Conservation (phyloP, 2,113 vertebrate genomes). For the Rynchops niger region DNA sequence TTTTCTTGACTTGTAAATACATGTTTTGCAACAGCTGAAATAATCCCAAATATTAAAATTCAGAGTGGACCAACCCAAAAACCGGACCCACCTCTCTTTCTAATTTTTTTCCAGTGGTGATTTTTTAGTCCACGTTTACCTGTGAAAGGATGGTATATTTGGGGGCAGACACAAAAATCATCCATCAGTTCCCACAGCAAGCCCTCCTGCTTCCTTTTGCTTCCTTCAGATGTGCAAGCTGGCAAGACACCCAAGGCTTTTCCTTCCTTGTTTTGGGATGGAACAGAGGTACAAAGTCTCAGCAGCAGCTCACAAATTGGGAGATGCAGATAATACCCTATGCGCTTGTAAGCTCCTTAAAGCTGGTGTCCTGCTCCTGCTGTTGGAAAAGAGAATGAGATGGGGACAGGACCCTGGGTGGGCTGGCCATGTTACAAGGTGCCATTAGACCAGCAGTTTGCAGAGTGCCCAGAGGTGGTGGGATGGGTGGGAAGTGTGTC, state of each 20-base stretch:
- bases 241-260: not conserved
- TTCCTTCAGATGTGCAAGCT: not conserved
- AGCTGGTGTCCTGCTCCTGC: not conserved
- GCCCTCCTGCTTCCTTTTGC: not conserved
- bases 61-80: not conserved
- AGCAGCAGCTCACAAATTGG: not conserved
- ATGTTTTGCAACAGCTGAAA: not conserved
- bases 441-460: accelerated
- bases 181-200: not conserved
- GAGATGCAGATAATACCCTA: not conserved
- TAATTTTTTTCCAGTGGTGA: not conserved
- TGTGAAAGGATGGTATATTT: not conserved
- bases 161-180: not conserved
- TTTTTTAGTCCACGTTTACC: not conserved
- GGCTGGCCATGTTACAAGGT: accelerated
- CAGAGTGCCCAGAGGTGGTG: not conserved
- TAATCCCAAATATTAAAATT: not conserved
- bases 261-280: not conserved
- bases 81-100: not conserved
- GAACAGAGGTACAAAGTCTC: not conserved
- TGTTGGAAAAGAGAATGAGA: not conserved
- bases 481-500: not conserved
- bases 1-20: not conserved
- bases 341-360: not conserved
- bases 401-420: accelerated